These are phyloP conservation scores for Anguilla japonica DNA, from an alignment of 2,113 vertebrate species.

Conservation along the genomic window DNA sequence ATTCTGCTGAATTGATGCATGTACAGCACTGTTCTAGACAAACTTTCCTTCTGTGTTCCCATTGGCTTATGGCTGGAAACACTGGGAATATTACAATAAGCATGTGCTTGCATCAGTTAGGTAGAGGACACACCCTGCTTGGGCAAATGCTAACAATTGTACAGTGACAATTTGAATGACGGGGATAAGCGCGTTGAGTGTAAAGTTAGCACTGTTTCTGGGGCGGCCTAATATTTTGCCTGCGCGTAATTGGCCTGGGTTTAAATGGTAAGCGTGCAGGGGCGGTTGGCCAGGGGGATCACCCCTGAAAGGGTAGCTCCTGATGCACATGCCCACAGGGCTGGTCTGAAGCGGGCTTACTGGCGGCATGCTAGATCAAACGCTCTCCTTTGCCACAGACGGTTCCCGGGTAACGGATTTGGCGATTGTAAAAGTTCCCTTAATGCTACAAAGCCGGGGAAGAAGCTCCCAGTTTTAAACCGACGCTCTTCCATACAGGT, in stretches of 20 bases:
- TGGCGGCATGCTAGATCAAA: constrained; percentile 14
- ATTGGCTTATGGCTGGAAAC: too few relatives aligned
- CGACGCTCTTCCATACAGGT: not conserved
- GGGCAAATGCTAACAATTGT: not conserved
- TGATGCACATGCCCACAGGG: constrained; percentile 2
- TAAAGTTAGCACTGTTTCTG: not conserved
- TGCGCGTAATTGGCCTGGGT: not conserved
- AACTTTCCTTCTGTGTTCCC: too few relatives aligned
- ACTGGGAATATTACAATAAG: too few relatives aligned
- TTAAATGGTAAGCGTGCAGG: not conserved
- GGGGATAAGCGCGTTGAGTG: not conserved
- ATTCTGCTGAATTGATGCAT: not conserved
- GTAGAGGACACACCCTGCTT: not conserved
- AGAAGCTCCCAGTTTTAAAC: constrained; percentile 18
- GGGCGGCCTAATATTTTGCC: too few relatives aligned
- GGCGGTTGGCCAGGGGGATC: not conserved
- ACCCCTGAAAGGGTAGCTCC: too few relatives aligned
- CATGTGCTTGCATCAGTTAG: too few relatives aligned
- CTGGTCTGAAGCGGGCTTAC: constrained; percentile 5
- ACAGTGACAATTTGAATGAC: not conserved
- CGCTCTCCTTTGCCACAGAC: not conserved
- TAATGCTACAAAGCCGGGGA: constrained; percentile 24
- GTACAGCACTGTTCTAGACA: too few relatives aligned
- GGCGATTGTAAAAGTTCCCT: constrained; percentile 18
- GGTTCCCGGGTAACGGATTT: constrained; percentile 8